Evolutionary conservation across 2,888 invertebrate genomes (phyloP).

Genomic region (Temnothorax unifasciatus): DNA sequence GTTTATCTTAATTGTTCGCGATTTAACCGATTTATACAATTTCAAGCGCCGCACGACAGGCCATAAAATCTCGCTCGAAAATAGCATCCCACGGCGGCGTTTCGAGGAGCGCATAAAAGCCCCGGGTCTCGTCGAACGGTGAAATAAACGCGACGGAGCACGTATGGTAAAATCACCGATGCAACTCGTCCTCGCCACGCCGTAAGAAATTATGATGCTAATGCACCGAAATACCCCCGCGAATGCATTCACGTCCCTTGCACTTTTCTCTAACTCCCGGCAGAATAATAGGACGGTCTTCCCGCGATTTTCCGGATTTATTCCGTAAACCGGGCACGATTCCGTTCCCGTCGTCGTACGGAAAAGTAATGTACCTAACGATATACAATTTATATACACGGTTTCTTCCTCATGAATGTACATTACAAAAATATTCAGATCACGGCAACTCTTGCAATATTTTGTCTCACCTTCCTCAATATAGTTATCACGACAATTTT

Average conservation of each 20-base stretch:
- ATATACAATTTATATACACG: slow-evolving; percentile 20
- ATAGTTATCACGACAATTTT: neutral
- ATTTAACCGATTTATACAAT: slow-evolving; percentile 42
- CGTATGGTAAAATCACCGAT: slow-evolving; percentile 12
- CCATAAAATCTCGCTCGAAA: slow-evolving; percentile 21
- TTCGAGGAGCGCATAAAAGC: neutral
- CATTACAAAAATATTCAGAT: slow-evolving; percentile 16
- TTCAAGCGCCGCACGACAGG: slow-evolving; percentile 12
- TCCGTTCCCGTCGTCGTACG: neutral
- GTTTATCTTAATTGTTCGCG: slow-evolving; percentile 49
- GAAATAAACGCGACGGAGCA: slow-evolving; percentile 24
- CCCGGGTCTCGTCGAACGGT: neutral
- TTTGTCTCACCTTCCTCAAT: neutral
- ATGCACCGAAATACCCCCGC: neutral
- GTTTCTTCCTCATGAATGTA: neutral
- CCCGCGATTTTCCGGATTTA: slow-evolving; percentile 22
- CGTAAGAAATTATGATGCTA: slow-evolving; percentile 36
- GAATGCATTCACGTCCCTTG: slow-evolving; percentile 24
- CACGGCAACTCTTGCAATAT: neutral
- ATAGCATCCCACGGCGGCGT: neutral
- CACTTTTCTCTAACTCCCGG: slow-evolving; percentile 13
- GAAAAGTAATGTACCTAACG: neutral
- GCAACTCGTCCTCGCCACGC: neutral
- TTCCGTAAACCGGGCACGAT: slow-evolving; percentile 22
- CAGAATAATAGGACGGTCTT: neutral